Conservation (phyloP, 2,797 vertebrate genomes). For the Sebastes nivosus region DNA sequence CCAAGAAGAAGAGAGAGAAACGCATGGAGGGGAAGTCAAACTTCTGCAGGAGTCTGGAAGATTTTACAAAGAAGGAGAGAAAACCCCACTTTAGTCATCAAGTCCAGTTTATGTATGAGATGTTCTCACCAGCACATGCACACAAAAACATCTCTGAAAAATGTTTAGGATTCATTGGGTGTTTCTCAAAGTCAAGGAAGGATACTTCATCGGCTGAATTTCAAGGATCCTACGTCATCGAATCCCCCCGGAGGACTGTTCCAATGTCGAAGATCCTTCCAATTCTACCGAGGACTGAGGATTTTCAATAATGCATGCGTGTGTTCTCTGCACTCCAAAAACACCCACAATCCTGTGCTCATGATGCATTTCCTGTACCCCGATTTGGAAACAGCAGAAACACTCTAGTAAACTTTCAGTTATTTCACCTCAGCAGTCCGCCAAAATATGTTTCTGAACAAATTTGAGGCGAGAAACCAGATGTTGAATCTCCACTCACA, state of each 20-base stretch:
- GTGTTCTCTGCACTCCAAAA: no score
- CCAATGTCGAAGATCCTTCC: not conserved
- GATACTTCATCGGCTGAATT: not conserved
- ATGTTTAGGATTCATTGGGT: not conserved
- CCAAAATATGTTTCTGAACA: not conserved
- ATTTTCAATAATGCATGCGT: no score
- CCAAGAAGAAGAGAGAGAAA: slow-evolving; percentile 97
- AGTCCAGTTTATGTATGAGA: not conserved
- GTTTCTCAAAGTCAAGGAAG: not conserved
- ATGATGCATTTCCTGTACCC: no score
- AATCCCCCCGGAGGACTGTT: not conserved
- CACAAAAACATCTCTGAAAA: not conserved
- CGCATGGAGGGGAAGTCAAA: slow-evolving; percentile 95
- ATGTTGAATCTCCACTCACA: not conserved
- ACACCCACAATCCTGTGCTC: no score
- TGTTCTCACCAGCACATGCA: not conserved
- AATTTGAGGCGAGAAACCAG: not conserved
- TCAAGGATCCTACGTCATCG: not conserved
- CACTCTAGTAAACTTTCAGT: no score
- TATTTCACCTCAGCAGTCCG: not conserved
- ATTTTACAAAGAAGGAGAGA: slow-evolving; percentile 32
- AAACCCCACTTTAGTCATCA: not conserved
- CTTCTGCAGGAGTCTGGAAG: slow-evolving; percentile 91
- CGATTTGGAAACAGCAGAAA: no score
- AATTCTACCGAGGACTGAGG: not conserved